Base-by-base conservation (phyloP, 2,797 vertebrate genomes). In the Gastrophryne carolinensis region DNA sequence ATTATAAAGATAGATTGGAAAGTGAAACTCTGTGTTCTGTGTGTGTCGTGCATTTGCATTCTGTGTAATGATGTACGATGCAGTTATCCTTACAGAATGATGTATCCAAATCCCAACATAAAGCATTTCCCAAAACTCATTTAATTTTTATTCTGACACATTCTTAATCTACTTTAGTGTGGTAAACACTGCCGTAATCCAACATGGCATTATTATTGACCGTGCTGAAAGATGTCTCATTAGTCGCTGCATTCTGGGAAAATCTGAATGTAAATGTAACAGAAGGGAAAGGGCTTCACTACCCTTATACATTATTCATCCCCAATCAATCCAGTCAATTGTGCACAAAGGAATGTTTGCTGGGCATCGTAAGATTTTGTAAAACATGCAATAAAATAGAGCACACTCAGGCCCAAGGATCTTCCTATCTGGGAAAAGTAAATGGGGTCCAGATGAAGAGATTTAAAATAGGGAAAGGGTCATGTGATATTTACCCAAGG, bases 301-400 rank as follows among this genome's bases (percentile, higher is more conserved):
- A 34, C 9, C 13, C 23, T 71, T 63, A 75, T 75, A 53, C 39
- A 75, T 75, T 37, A 75, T 74, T 49, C 47, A 74, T 67, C 24
- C 12, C 11, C 27, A 57, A 56, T 66, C 52, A 53, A 64, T 47
- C 44, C 61, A 24, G 19, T 65, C 62, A 72, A 34, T 61, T 27
- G 27, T 50, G 56, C 69, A 61, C 11, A 19, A 24, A 34, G 54
- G 37, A 23, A 13, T 37, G 10, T 53, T n/a, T 23, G 6, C 23
- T 12, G 32, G 6, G 2, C 3, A 30, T 4, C 1, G 15, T 21
- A 24, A 15, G 24, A 47, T 5, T n/a, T n/a, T n/a, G n/a, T n/a
- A n/a, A n/a, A n/a, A n/a, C n/a, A n/a, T n/a, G n/a, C n/a, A n/a
- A n/a, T n/a, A n/a, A n/a, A n/a, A n/a, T n/a, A n/a, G n/a, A n/a